Evolutionary conservation across 92 coral and sea anemone species (phyloP), one percentile per base, ranked within the genome.

Genomic region (Hydrozoanthus gracilis): DNA sequence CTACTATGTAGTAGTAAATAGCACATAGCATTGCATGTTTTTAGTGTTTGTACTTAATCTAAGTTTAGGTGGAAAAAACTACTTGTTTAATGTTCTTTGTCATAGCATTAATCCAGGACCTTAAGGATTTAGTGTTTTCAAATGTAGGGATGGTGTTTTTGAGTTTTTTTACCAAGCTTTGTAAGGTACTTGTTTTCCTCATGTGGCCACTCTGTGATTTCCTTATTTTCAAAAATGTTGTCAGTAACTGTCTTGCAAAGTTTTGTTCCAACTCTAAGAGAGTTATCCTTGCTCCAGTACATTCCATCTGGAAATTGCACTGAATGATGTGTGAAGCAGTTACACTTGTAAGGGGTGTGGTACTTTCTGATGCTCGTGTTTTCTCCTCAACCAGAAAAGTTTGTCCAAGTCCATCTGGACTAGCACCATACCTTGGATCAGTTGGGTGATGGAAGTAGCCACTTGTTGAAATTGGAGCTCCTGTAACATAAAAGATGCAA

Each of bases 61-160:
- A n/a, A n/a, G n/a, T n/a, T 61, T 61, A 61, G 6, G 13, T 77
- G 52, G 64, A 20, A 87, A 87, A 87, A 73, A 72, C 68, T 58
- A 82, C 77, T 60, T 82, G 82, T 64, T 62, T 76, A 44, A 82
- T 70, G 50, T 62, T 71, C 65, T 80, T 88, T 70, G 82, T n/a
- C 91, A 88, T 88, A n/a, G 90, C 80, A 79, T 88, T 88, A 6
- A 88, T 45, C 90, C 87, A 88, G 65, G 87, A 88, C 35, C 82
- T 14, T 51, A 83, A 77, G 55, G 76, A 45, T 75, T 51, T 88
- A 11, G 70, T 83, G 73, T 64, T 83, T 60, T 83, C 88, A 88
- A 88, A 88, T 73, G 78, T 83, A 16, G 88, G 91, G 51, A 88
- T 45, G 20, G n/a, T 76, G 11, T 75, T 80, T 54, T 61, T 39